Evolutionary conservation across 2,888 invertebrate genomes (phyloP), one percentile per base, ranked within the genome.

Genomic region (Pyrrhosoma nymphula): DNA sequence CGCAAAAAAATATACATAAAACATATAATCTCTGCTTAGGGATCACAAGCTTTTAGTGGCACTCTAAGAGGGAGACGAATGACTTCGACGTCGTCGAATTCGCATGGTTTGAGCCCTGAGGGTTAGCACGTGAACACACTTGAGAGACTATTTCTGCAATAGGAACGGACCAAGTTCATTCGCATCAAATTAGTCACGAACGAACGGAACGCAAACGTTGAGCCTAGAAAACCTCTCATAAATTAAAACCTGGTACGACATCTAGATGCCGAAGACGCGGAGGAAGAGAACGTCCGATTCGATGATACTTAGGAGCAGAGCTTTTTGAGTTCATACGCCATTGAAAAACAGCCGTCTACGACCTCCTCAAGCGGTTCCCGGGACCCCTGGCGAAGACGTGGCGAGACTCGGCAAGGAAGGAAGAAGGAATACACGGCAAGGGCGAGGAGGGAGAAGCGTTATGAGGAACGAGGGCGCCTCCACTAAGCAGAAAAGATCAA

Each of bases 281-380:
- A 26, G 26, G 75, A 8, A 0, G 82, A 82, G 82, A 35, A 82
- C 82, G 30, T 8, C 35, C 82, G 4, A 35, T n/a, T 30, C 35
- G 30, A 35, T 35, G 30, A 30, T 12, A 75, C 12, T 3, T 14
- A 35, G 18, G 82, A 16, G 35, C 14, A 82, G 30, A 82, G 82
- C 82, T 82, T 82, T 60, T 82, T 82, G 82, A 35, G n/a, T 35
- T 14, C 35, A 82, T 82, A 82, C n/a, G 30, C 82, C 82, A 82
- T 82, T 82, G 82, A 82, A 82, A 12, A 82, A 35, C 82, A 35
- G 12, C 35, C 35, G 82, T 82, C 82, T 35, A 82, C 82, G 82
- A 82, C 82, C 82, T 82, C 3, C 35, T 82, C 82, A 82, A 82
- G 35, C 35, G 82, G 35, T 82, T 35, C 82, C 35, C 35, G 82